Conservation (phyloP, 2,888 invertebrate species). For the Iselma pallidipennis region DNA sequence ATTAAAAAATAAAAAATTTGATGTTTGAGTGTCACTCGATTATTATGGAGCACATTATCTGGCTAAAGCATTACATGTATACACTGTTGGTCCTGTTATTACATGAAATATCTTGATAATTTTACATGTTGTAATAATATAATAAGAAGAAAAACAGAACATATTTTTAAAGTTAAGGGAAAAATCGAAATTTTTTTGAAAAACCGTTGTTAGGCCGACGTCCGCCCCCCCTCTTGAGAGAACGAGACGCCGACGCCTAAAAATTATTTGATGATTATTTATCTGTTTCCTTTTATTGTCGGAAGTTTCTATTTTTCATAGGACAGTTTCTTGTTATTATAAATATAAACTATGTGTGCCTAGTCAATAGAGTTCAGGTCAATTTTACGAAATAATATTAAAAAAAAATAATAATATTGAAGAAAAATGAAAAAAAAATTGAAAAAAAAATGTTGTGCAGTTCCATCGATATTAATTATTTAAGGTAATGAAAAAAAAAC, state of each 20-base stretch:
- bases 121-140: constrained; percentile 58
- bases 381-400: constrained; percentile 53
- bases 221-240: constrained; percentile 6
- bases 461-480: constrained; percentile 47
- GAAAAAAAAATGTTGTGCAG: constrained; percentile 48
- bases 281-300: constrained; percentile 57
- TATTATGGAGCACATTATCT: constrained; percentile 58
- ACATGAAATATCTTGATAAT: constrained; percentile 52
- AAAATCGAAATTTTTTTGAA: constrained; percentile 46
- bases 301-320: constrained; percentile 60
- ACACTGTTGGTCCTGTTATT: constrained; percentile 59
- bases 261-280: constrained; percentile 49
- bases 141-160: constrained; percentile 35
- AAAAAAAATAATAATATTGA: constrained; percentile 41
- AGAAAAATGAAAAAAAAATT: constrained; percentile 40
- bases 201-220: constrained; percentile 49
- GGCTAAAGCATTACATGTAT: constrained; percentile 57
- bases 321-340: constrained; percentile 64
- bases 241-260: constrained; percentile 36
- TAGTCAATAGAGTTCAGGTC: constrained; percentile 68
- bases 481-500: constrained; percentile 27
- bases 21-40: constrained; percentile 50
- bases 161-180: constrained; percentile 53
- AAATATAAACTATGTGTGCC: constrained; percentile 67
- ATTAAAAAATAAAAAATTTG: constrained; percentile 28